A percentile compares a stretch with the other conserved stretches of the same genome.
These are phyloP conservation scores for Cataglyphis livida DNA, from an alignment of 2,888 invertebrate species.

Conservation along the genomic window DNA sequence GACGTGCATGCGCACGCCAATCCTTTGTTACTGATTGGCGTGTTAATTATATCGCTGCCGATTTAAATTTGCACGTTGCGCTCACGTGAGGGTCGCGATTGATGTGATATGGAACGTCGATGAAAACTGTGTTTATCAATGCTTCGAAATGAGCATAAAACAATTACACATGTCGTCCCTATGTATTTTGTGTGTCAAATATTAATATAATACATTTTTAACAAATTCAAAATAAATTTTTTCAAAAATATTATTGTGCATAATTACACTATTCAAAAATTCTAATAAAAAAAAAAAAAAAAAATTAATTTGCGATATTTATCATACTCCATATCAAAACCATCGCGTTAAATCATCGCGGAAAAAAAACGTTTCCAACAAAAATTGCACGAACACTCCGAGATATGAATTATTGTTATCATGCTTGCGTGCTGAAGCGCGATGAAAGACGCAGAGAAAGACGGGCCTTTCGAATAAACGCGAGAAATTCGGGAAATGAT, in stretches of 20 bases:
- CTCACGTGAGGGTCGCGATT: constrained; percentile 49
- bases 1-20: constrained; percentile 60
- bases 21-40: constrained; percentile 72
- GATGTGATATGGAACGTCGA: constrained; percentile 13
- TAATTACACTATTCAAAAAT: background rate
- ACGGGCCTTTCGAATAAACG: background rate
- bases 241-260: background rate
- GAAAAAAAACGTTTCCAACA: background rate
- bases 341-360: background rate
- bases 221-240: background rate
- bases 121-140: constrained; percentile 58
- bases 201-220: constrained; percentile 16
- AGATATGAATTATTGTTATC: background rate
- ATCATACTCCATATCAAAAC: too few relatives aligned
- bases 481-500: constrained; percentile 29
- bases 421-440: constrained; percentile 28
- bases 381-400: background rate
- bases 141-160: constrained; percentile 8
- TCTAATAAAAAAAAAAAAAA: background rate
- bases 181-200: background rate
- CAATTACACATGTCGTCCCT: background rate
- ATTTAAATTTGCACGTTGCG: constrained; percentile 57
- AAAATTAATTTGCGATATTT: background rate
- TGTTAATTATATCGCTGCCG: constrained; percentile 71
- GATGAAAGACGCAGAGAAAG: constrained; percentile 28